A percentile compares a stretch with the other conserved stretches of the same genome.
Evolutionary conservation across 2,113 vertebrate genomes (phyloP).

Genomic region (Coptodon bakossiorum): DNA sequence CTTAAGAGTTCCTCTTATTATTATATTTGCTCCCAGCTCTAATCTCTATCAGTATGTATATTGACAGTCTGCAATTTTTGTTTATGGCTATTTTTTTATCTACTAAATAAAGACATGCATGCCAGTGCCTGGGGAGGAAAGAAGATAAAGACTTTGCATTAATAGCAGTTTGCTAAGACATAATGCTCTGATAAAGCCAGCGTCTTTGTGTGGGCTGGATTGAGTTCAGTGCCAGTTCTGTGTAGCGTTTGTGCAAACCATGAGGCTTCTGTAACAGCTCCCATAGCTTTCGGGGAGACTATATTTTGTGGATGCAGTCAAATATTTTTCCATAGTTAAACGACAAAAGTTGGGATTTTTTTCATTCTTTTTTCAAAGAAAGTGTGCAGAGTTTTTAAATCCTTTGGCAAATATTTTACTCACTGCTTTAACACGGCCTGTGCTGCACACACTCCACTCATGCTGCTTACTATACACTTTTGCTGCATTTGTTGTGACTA

Average conservation of each 20-base stretch:
- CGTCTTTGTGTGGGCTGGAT: constrained; percentile 61
- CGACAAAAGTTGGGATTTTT: constrained; percentile 20
- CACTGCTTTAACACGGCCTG: constrained; percentile 28
- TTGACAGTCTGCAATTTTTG: constrained; percentile 69
- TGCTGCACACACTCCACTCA: constrained; percentile 11
- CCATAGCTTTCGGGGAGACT: neutral
- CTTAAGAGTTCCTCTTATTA: constrained; percentile 52
- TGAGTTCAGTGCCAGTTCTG: constrained; percentile 56
- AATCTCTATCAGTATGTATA: constrained; percentile 70
- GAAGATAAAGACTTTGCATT: constrained; percentile 71
- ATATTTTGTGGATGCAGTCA: neutral
- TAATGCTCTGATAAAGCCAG: constrained; percentile 61
- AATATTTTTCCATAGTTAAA: neutral
- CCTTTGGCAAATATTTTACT: constrained; percentile 31
- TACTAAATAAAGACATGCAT: constrained; percentile 58
- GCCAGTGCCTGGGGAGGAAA: constrained; percentile 37
- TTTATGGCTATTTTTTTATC: constrained; percentile 64
- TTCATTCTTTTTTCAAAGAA: neutral
- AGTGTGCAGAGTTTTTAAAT: constrained; percentile 6
- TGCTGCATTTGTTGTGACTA: constrained; percentile 34
- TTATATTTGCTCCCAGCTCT: constrained; percentile 59
- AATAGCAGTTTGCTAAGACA: constrained; percentile 66
- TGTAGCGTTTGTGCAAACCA: neutral
- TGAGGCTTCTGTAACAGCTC: neutral
- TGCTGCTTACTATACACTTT: constrained; percentile 42